A percentile compares a stretch with the other conserved stretches of the same genome.
These are phyloP conservation scores for Fringilla coelebs DNA, from an alignment of 2,797 vertebrate genomes.

Conservation along the genomic window DNA sequence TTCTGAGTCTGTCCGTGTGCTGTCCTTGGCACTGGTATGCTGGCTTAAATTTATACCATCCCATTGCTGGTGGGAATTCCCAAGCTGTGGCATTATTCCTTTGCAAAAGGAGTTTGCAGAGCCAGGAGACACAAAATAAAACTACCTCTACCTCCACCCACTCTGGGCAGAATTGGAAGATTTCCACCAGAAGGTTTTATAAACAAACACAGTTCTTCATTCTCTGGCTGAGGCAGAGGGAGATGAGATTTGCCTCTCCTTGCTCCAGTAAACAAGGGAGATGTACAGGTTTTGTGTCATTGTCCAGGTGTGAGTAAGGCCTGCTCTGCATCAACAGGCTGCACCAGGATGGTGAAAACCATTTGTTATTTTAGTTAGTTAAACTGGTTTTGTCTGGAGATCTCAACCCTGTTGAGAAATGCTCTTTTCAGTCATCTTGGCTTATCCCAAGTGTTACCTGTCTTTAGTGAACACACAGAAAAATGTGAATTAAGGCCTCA, in stretches of 20 bases:
- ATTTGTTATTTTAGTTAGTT: neutral
- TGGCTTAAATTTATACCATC: neutral
- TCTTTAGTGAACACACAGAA: neutral
- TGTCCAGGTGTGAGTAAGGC: neutral
- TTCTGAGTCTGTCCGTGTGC: neutral
- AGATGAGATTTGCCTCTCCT: neutral
- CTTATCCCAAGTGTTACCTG: neutral
- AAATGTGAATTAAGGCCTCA: neutral
- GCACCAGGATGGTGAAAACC: neutral
- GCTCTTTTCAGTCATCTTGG: neutral
- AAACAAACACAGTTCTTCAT: neutral
- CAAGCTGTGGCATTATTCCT: neutral
- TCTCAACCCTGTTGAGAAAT: neutral
- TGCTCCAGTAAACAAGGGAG: neutral
- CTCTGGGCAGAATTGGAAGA: neutral
- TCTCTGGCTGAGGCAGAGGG: neutral
- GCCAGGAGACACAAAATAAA: neutral
- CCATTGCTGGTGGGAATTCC: slow-evolving; percentile 1
- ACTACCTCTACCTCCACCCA: neutral
- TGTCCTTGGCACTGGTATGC: slow-evolving; percentile 16
- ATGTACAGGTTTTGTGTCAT: neutral
- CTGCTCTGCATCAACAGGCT: neutral
- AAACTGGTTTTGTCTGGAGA: neutral
- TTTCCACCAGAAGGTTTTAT: neutral
- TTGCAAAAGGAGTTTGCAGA: neutral